Base-by-base conservation (phyloP, 2,113 vertebrate genomes). In the Climacteris rufus region DNA sequence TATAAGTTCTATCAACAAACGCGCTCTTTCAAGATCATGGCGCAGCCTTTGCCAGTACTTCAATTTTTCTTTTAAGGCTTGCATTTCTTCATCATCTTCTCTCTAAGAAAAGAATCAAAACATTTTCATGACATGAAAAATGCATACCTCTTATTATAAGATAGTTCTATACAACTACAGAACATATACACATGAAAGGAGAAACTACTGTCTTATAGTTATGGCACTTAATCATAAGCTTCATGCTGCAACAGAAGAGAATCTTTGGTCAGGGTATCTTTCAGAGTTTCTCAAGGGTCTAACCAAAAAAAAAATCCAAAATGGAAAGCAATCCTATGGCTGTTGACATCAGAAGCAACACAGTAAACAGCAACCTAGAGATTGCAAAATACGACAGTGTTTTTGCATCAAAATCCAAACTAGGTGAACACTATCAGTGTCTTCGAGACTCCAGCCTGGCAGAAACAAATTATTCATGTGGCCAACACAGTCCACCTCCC, bases 1-100 rank as follows among this genome's bases (percentile, higher is more conserved):
- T 94, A 99, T 99, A 18, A 99, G 98, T 96, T 99, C 99, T 49
- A 99, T 98, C 92, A 99, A 96, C 82, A 99, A 98, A 33, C 99
- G 98, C 0, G 99, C 98, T 83, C 99, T 98, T 97, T 99, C 99
- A 81, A 99, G 98, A 96, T 99, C 99, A 4, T 99, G 99, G 31
- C 99, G 98, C 28, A 99, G 98, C 76, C 99, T 98, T 91, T 99
- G 99, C 99, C 99, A 99, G 89, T 99, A 99, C 93, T 99, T 99
- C 54, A 99, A 80, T 96, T 99, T 99, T 85, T 99, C 99, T 93
- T 99, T 99, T 95, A 99, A 98, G 8, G 98, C 98, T 87, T 98
- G 98, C 92, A 98, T 98, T 98, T 99, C 99, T 96, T 99, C 99
- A 53, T 99, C 98, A 40, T 98, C 98, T 96, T 99, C 99, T 95